Evolutionary conservation across 2,113 vertebrate species (phyloP).

Genomic region (Forbesichthys agassizii): DNA sequence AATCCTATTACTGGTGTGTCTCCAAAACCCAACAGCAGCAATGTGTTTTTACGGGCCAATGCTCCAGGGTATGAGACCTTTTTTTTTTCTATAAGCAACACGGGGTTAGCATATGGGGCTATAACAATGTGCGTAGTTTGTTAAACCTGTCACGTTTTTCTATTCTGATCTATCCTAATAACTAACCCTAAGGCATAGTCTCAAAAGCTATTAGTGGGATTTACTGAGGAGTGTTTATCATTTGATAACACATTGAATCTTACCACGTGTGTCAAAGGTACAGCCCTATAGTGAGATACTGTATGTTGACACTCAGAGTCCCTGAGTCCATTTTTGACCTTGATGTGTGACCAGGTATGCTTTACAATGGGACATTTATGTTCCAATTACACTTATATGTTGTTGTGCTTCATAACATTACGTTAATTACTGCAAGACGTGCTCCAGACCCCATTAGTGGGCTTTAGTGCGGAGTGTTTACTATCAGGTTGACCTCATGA

Average conservation of each 20-base stretch:
- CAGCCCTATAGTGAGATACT: background rate
- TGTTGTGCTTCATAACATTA: constrained; percentile 20
- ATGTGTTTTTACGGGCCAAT: constrained; percentile 32
- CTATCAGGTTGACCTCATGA: constrained; percentile 12
- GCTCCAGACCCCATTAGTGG: constrained; percentile 25
- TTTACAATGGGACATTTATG: constrained; percentile 1
- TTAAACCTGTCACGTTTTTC: background rate
- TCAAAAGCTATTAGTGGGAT: background rate
- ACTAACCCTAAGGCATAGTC: background rate
- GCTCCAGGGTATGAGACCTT: constrained; percentile 7
- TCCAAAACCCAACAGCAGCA: constrained; percentile 2
- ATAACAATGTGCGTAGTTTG: background rate
- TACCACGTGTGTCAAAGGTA: background rate
- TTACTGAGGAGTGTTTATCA: background rate
- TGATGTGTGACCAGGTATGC: background rate
- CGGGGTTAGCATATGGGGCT: background rate
- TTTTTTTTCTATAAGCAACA: background rate
- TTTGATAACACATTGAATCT: background rate
- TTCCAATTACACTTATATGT: constrained; percentile 7
- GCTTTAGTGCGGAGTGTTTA: constrained; percentile 12
- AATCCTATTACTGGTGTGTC: constrained; percentile 12
- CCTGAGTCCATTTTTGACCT: background rate
- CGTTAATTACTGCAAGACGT: background rate
- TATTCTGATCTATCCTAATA: background rate
- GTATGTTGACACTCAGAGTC: background rate